Evolutionary conservation across 2,113 vertebrate genomes (phyloP), one percentile per base, ranked within the genome.

Genomic region (Hippocampus comes): DNA sequence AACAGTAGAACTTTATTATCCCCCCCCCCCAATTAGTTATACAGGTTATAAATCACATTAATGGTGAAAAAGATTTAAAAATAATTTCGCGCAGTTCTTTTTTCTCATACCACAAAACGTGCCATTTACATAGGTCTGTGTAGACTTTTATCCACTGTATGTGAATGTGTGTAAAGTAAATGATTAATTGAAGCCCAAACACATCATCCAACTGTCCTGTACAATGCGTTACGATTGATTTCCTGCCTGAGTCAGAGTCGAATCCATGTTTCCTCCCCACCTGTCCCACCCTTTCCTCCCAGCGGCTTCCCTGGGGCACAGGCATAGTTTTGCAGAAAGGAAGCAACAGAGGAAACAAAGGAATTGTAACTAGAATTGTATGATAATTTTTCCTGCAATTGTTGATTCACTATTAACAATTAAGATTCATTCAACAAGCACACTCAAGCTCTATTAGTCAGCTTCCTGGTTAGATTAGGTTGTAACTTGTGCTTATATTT

Each of bases 271-370:
- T 82, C 27, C 68, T 51, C 67, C 6, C 3, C 63, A 65, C 51
- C 12, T 63, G 59, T 1, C 41, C 55, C 80, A 73, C 74, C 72
- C 67, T 82, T 88, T 85, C 82, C 82, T 75, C 67, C 71, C 3
- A 41, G 43, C 38, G 53, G 20, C 27, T 1, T 66, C 57, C 41
- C n/a, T 46, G 38, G 67, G 61, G 5, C 49, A 23, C 53, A 59
- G 43, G 30, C 23, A 2, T 11, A 53, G 66, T 21, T 27, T 49
- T 63, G 30, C 38, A 67, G 81, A 79, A 83, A 87, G 79, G 82
- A 87, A 82, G 64, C 63, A 73, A 43, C n/a, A 41, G 20, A 70
- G 12, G 60, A 66, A 63, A 60, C 23, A 63, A 27, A 57, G 48
- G 53, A 55, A 21, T 20, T 71, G 30, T 43, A 10, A 1, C 49